A percentile compares a stretch with the other conserved stretches of the same genome.
Evolutionary conservation across 1,140 invertebrate genomes (phyloP).

Genomic region (Drosophila yakuba): DNA sequence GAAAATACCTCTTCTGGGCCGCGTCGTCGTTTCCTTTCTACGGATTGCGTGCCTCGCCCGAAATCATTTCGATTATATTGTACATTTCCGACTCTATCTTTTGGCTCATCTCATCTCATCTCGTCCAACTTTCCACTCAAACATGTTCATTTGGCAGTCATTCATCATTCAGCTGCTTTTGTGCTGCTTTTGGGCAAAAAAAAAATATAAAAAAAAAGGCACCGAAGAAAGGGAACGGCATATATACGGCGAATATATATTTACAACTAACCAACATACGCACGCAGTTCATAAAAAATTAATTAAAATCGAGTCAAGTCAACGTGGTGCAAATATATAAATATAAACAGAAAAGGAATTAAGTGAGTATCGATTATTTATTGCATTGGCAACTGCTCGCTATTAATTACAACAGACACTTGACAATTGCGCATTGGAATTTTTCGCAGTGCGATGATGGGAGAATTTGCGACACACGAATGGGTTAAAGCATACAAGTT

Average conservation of each 20-base stretch:
- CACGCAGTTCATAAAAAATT: conserved; percentile 72
- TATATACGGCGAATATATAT: conserved; percentile 15
- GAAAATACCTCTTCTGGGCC: conserved; percentile 12
- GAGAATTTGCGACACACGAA: too few species aligned
- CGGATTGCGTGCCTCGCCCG: conserved; percentile 1
- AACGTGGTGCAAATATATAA: conserved; percentile 4
- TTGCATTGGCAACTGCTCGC: conserved; percentile 25
- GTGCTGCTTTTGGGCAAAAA: neutral
- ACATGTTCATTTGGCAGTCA: conserved; percentile 72
- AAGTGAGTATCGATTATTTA: conserved; percentile 39
- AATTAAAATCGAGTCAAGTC: conserved; percentile 73
- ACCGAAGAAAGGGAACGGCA: conserved; percentile 6
- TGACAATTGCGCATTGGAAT: conserved; percentile 26
- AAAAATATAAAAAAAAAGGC: neutral
- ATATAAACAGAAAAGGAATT: neutral
- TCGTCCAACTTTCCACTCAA: conserved; percentile 19
- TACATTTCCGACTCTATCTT: conserved; percentile 32
- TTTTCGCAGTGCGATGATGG: neutral
- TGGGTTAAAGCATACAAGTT: too few species aligned
- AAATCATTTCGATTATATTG: conserved; percentile 43
- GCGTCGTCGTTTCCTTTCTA: neutral
- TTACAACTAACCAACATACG: conserved; percentile 31
- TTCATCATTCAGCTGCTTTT: conserved; percentile 64
- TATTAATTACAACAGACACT: conserved; percentile 41
- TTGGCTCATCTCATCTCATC: conserved; percentile 31